phyloP scores from a whole-genome alignment of 2,888 invertebrate genomes.

The Heliconius charithonia region DNA sequence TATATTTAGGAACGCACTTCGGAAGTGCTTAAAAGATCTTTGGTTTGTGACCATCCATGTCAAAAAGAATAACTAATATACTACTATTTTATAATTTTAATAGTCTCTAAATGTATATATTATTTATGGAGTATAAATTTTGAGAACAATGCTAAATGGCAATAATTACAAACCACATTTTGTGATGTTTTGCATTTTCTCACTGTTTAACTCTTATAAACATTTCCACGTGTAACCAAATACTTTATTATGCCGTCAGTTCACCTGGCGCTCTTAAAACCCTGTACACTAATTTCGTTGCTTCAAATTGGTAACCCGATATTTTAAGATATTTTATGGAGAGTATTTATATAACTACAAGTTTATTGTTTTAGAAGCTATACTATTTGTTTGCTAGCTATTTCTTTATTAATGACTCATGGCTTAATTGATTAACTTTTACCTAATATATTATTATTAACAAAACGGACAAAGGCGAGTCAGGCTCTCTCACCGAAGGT shows the following conservation, averaged over 20 bases:
- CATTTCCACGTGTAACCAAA: background rate
- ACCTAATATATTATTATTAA: too few relatives aligned
- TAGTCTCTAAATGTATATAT: too few relatives aligned
- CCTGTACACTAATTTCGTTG: background rate
- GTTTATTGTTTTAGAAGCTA: background rate
- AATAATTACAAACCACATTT: background rate
- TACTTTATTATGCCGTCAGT: background rate
- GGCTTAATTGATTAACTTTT: too few relatives aligned
- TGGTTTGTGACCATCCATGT: too few relatives aligned
- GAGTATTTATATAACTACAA: background rate
- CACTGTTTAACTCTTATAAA: background rate
- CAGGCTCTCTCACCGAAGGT: too few relatives aligned
- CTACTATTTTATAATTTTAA: too few relatives aligned
- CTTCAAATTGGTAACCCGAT: background rate
- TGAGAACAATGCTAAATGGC: background rate
- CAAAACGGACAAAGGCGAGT: too few relatives aligned
- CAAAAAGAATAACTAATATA: too few relatives aligned
- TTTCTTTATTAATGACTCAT: too few relatives aligned
- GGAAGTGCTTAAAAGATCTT: too few relatives aligned
- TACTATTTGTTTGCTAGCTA: background rate
- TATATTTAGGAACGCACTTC: too few relatives aligned
- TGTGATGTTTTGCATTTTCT: background rate
- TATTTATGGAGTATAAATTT: background rate
- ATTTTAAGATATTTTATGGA: background rate
- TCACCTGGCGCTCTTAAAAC: background rate